Conservation (phyloP, 2,888 invertebrate species). For the Andrena bicolor region DNA sequence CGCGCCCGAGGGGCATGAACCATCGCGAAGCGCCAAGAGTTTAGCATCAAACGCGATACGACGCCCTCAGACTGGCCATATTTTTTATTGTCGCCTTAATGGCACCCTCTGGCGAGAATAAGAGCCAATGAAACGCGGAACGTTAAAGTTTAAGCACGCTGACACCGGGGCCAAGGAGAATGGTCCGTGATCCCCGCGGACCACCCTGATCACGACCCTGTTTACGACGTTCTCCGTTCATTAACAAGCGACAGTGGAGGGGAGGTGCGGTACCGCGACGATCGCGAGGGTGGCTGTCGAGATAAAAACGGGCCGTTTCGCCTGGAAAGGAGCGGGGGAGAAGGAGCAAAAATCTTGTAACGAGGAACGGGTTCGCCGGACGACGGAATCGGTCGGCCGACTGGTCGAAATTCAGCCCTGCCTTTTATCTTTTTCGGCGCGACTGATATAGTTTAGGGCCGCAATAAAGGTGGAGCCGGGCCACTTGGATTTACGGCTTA, state of each 20-base stretch:
- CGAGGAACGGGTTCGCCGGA: conserved; percentile 33
- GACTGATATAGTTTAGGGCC: conserved; percentile 71
- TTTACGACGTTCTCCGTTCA: conserved; percentile 69
- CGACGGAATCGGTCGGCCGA: conserved; percentile 27
- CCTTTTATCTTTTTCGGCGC: conserved; percentile 58
- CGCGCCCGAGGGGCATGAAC: background rate
- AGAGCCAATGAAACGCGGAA: conserved; percentile 61
- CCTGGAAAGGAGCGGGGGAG: conserved; percentile 21
- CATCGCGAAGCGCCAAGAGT: conserved; percentile 12
- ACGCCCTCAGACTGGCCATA: background rate
- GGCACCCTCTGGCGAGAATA: conserved; percentile 65
- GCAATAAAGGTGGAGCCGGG: conserved; percentile 69
- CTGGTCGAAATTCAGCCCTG: conserved; percentile 37
- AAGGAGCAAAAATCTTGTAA: conserved; percentile 42
- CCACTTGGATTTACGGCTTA: conserved; percentile 77
- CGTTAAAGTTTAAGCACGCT: conserved; percentile 61
- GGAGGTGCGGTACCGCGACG: conserved; percentile 1
- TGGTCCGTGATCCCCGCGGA: conserved; percentile 56
- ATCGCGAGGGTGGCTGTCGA: conserved; percentile 47
- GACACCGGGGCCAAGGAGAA: conserved; percentile 27
- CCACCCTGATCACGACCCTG: conserved; percentile 67
- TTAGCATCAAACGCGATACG: conserved; percentile 16
- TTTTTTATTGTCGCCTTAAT: conserved; percentile 57
- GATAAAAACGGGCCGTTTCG: conserved; percentile 50
- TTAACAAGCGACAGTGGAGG: conserved; percentile 45